A percentile compares a stretch with the other conserved stretches of the same genome.
Evolutionary conservation across 2,888 invertebrate genomes (phyloP).

Genomic region (Eupithecia vulgata): DNA sequence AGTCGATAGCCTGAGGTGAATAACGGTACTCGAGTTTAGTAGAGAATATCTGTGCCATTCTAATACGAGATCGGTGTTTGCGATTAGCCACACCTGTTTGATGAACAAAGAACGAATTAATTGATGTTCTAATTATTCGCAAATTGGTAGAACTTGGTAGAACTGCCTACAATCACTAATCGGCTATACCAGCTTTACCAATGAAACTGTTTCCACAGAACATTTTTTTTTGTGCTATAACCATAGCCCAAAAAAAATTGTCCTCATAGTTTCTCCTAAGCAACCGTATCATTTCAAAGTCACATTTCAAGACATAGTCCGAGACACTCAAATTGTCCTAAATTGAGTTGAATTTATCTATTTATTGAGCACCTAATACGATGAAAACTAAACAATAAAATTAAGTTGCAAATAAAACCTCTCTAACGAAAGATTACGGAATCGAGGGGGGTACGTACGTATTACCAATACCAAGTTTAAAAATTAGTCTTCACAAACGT

Average conservation of each 20-base stretch:
- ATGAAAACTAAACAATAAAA: too few relatives aligned
- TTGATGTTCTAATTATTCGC: constrained; percentile 4
- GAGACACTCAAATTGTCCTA: neutral
- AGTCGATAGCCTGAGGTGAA: constrained; percentile 32
- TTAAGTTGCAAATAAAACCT: too few relatives aligned
- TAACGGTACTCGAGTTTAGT: constrained; percentile 48
- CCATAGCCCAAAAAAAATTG: too few relatives aligned
- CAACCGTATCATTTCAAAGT: neutral
- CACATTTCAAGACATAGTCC: neutral
- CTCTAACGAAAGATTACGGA: too few relatives aligned
- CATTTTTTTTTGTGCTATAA: neutral
- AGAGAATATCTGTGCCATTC: constrained; percentile 41
- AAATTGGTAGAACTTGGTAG: neutral
- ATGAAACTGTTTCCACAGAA: neutral
- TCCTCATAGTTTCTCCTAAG: neutral
- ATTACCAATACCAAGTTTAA: too few relatives aligned
- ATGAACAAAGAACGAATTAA: constrained; percentile 5
- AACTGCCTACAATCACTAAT: neutral
- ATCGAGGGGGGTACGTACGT: too few relatives aligned
- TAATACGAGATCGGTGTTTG: constrained; percentile 28
- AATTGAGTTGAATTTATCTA: neutral
- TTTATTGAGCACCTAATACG: too few relatives aligned
- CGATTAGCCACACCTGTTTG: constrained; percentile 25
- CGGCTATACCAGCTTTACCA: neutral
- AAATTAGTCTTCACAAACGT: too few relatives aligned